phyloP scores from a whole-genome alignment of 1,140 invertebrate species.

The Scaptomyza pallida region DNA sequence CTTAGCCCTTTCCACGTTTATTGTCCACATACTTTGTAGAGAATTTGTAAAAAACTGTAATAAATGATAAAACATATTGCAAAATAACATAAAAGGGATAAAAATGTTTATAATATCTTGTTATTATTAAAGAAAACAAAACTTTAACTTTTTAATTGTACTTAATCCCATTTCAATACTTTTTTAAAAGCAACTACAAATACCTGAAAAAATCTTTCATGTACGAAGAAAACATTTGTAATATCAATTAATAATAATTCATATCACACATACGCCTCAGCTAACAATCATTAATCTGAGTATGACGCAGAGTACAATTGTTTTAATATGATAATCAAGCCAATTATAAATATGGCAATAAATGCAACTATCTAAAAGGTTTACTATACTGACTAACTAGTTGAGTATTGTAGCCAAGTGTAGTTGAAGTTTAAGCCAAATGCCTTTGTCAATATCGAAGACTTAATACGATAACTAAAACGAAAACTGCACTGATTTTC shows the following conservation, averaged over 20 bases:
- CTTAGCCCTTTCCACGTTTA: too few species aligned
- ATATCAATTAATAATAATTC: background rate
- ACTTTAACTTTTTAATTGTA: too few species aligned
- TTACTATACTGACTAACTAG: too few species aligned
- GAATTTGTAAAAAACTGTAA: too few species aligned
- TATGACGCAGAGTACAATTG: background rate
- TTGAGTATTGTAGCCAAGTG: too few species aligned
- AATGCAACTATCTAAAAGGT: background rate
- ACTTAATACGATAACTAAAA: background rate
- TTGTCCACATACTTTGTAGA: too few species aligned
- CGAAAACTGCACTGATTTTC: constrained; percentile 36
- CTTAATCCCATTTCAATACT: too few species aligned
- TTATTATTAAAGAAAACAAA: too few species aligned
- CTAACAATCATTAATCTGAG: background rate
- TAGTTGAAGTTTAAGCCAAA: background rate
- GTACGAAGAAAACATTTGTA: background rate
- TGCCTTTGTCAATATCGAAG: background rate
- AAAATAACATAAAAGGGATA: too few species aligned
- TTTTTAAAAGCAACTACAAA: background rate
- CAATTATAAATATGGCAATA: background rate
- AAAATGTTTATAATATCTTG: too few species aligned
- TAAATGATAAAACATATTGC: too few species aligned
- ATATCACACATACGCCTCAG: background rate
- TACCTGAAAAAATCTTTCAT: too few species aligned
- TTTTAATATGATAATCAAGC: background rate